A percentile compares a stretch with the other conserved stretches of the same genome.
These are phyloP conservation scores for Crypturellus tataupa DNA, from an alignment of 2,797 vertebrate genomes.

Conservation along the genomic window DNA sequence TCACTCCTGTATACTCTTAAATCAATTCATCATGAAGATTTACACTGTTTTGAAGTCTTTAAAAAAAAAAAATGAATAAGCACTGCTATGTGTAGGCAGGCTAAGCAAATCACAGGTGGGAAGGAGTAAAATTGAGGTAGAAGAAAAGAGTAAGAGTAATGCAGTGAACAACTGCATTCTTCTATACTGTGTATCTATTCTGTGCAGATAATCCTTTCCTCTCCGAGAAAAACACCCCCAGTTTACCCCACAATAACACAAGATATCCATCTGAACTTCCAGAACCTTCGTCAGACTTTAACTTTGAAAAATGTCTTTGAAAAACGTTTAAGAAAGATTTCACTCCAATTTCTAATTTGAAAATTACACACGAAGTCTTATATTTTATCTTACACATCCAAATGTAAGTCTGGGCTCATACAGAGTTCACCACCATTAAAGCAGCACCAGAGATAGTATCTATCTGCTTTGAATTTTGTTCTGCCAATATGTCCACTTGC, in stretches of 20 bases:
- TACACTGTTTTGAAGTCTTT: not conserved
- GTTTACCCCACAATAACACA: not conserved
- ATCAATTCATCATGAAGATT: not conserved
- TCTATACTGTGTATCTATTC: not conserved
- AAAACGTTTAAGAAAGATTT: not conserved
- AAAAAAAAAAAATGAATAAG: not conserved
- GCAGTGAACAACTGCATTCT: not conserved
- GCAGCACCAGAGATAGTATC: not conserved
- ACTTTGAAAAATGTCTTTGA: not conserved
- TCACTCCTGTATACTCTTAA: not conserved
- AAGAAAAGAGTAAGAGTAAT: not conserved
- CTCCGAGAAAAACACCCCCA: not conserved
- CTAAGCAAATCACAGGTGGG: not conserved
- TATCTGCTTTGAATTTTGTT: conserved; percentile 19
- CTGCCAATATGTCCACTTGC: not conserved
- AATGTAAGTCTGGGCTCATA: not conserved
- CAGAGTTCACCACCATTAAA: not conserved
- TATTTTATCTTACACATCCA: not conserved
- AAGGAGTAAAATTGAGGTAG: not conserved
- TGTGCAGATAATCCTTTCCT: not conserved
- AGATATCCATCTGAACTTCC: not conserved
- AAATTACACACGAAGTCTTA: not conserved
- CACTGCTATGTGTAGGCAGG: not conserved
- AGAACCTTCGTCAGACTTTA: not conserved
- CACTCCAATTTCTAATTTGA: not conserved